Percentiles rank a stretch among this genome's conserved stretches.
Conservation (phyloP, 2,113 vertebrate genomes). For the Nothoprocta perdicaria region DNA sequence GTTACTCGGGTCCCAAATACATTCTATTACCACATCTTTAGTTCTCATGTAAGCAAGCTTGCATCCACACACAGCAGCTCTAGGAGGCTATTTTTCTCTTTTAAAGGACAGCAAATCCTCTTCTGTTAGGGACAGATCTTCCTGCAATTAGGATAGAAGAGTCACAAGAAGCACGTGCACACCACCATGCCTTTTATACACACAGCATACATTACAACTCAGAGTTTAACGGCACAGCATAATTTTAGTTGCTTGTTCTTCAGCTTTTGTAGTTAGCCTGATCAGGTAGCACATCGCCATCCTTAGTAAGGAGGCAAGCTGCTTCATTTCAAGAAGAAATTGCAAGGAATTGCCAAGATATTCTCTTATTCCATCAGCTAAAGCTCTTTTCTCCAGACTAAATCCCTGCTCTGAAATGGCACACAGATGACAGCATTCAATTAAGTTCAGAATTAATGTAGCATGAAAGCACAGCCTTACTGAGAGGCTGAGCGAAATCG, state of each 20-base stretch:
- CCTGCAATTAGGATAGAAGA: background rate
- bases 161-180: too few species aligned
- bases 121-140: background rate
- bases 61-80: background rate
- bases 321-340: slow-evolving; percentile 25
- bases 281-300: background rate
- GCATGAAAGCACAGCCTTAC: slow-evolving; percentile 52
- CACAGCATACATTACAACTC: background rate
- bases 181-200: background rate
- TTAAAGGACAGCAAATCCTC: background rate
- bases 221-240: background rate
- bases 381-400: slow-evolving; percentile 23
- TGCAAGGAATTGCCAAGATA: background rate
- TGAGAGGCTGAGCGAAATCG: slow-evolving; percentile 3
- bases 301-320: background rate
- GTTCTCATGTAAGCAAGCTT: background rate
- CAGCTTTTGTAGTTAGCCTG: background rate
- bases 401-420: slow-evolving; percentile 31
- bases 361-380: background rate
- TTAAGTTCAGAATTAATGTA: slow-evolving; percentile 68
- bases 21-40: background rate
- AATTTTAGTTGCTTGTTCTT: background rate
- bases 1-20: background rate
- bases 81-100: background rate
- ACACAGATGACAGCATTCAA: slow-evolving; percentile 63